These are phyloP conservation scores for Rousettus madagascariensis DNA, from an alignment of 2,797 vertebrate genomes.

Conservation along the genomic window DNA sequence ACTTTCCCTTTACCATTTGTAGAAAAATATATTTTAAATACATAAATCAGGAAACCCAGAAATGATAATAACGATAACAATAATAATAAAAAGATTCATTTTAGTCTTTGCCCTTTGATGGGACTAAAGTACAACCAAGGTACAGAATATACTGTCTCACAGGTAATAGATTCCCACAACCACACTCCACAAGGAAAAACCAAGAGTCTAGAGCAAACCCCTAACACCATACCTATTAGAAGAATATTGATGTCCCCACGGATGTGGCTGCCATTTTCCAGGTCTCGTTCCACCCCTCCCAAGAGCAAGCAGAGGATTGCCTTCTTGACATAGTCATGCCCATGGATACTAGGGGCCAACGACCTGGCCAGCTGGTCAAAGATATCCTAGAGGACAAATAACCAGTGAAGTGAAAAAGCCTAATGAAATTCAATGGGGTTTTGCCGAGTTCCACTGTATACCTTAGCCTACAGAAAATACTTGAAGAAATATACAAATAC, in stretches of 20 bases:
- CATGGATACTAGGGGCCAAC: constrained; percentile 97
- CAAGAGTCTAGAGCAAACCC: not conserved
- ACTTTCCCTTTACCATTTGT: not conserved
- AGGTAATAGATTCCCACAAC: not conserved
- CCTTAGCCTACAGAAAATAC: not conserved
- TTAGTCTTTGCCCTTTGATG: not conserved
- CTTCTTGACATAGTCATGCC: constrained; percentile 97
- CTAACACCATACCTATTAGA: constrained; percentile 90
- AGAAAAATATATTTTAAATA: not conserved
- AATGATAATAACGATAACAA: not conserved
- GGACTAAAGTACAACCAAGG: not conserved
- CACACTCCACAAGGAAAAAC: not conserved
- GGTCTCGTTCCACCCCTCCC: constrained; percentile 95
- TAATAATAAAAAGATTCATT: not conserved
- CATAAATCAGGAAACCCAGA: not conserved
- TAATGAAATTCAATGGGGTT: not conserved
- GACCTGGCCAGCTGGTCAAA: constrained; percentile 94
- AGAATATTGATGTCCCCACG: constrained; percentile 98
- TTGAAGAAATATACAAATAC: not conserved
- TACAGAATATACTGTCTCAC: not conserved
- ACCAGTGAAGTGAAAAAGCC: not conserved
- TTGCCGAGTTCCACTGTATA: not conserved
- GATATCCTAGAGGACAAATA: constrained; percentile 87
- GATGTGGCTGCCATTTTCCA: constrained; percentile 96
- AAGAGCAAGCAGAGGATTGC: constrained; percentile 97